Evolutionary conservation across 2,888 invertebrate genomes (phyloP), one percentile per base, ranked within the genome.

Genomic region (Pammene aurita): DNA sequence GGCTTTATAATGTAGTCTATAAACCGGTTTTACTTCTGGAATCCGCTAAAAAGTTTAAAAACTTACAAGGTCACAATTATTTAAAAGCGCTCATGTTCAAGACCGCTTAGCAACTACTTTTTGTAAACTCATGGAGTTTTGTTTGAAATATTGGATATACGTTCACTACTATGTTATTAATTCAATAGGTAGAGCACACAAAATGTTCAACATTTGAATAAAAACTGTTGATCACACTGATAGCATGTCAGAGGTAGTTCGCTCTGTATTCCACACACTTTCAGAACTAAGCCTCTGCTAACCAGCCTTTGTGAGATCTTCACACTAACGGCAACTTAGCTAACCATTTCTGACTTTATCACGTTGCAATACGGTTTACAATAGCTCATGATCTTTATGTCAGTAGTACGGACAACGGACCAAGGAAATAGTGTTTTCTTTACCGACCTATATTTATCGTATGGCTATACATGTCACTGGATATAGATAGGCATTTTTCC

Each of bases 171-270:
- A 2, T 9, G 38, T 46, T 61, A 46, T 61, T 61, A 48, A 38
- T 48, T 61, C 46, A 34, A 48, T 11, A 35, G 35, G 35, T 34
- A 26, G 26, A n/a, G 26, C 4, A 41, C 35, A 41, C 38, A 38
- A 38, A 38, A 26, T 26, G 38, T 7, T 16, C 11, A 62, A 42
- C 2, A 4, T 26, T 26, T 26, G 26, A 26, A 26, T 26, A 26
- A 48, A 64, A 64, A 42, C 16, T 55, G 34, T 44, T 14, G 55
- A n/a, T 38, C 56, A 56, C n/a, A 56, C n/a, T 4, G 11, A 42
- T 65, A n/a, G 46, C 48, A 65, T 61, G 61, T 46, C 64, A 65
- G 38, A 38, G 18, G 13, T 38, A 46, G 13, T 10, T 50, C 18
- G 18, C 26, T 52, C 5, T 13, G 26, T 52, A 50, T 50, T 48